These are phyloP conservation scores for Quadroppia sp. DNA, from an alignment of 2,888 invertebrate genomes.

Conservation along the genomic window DNA sequence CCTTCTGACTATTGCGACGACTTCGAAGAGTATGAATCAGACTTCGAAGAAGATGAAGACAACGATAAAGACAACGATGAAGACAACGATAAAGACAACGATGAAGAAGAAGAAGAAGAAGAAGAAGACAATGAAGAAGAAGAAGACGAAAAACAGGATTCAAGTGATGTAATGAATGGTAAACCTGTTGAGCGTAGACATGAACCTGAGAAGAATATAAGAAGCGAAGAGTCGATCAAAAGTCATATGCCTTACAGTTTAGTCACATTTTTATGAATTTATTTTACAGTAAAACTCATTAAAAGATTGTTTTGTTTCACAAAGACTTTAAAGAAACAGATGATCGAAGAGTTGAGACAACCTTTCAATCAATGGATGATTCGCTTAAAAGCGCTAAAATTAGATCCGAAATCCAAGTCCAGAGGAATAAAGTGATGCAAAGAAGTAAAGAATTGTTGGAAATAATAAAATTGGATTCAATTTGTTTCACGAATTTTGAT, in stretches of 20 bases:
- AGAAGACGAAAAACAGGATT: neutral
- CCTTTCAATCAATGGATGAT: neutral
- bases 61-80: neutral
- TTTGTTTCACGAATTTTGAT: conserved; percentile 18
- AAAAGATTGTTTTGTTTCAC: neutral
- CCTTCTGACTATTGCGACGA: conserved; percentile 17
- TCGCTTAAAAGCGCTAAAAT: conserved; percentile 13
- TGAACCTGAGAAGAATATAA: neutral
- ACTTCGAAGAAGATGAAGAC: conserved; percentile 16
- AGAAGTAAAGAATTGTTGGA: conserved; percentile 5
- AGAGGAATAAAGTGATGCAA: neutral
- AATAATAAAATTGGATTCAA: conserved; percentile 19
- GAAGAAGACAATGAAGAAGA: neutral
- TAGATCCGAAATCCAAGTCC: neutral
- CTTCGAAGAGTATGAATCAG: conserved; percentile 29
- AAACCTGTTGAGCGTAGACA: neutral
- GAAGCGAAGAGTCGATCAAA: neutral
- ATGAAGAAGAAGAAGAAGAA: neutral
- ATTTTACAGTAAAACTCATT: neutral
- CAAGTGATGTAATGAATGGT: neutral
- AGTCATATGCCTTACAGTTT: neutral
- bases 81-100: neutral
- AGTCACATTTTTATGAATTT: neutral
- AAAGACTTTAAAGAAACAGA: neutral
- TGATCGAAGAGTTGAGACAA: neutral